Evolutionary conservation across 2,888 invertebrate genomes (phyloP).

Genomic region (Hirtodrosophila histrioides): DNA sequence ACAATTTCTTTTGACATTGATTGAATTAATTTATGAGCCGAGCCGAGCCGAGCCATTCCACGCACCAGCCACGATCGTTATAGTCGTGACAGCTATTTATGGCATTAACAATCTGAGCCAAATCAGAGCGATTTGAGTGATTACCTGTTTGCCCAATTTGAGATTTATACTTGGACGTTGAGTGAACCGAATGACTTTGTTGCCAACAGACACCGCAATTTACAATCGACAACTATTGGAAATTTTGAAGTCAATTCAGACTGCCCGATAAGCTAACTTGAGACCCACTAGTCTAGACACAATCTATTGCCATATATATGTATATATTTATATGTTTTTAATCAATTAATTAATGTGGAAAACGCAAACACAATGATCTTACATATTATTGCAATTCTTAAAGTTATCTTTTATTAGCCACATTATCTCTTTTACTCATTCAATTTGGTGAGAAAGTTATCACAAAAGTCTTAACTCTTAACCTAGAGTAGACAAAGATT

Average conservation of each 20-base stretch:
- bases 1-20: constrained; percentile 73
- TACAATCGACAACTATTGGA: constrained; percentile 15
- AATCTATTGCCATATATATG: no score
- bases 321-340: neutral
- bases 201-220: constrained; percentile 22
- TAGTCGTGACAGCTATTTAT: constrained; percentile 56
- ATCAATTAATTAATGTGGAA: neutral
- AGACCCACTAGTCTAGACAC: neutral
- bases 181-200: constrained; percentile 23
- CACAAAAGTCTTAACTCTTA: no score
- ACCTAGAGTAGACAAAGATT: no score
- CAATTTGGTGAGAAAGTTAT: no score
- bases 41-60: constrained; percentile 19
- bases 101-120: constrained; percentile 51
- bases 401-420: no score
- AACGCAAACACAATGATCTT: no score
- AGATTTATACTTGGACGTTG: constrained; percentile 66
- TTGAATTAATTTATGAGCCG: constrained; percentile 69
- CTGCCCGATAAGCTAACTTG: constrained; percentile 21
- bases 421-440: no score
- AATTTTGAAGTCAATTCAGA: constrained; percentile 1
- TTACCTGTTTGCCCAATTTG: constrained; percentile 66
- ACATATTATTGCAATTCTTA: no score
- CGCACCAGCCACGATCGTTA: constrained; percentile 11
- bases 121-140: constrained; percentile 74